These are phyloP conservation scores for Operophtera brumata DNA, from an alignment of 2,888 invertebrate genomes.

Conservation along the genomic window DNA sequence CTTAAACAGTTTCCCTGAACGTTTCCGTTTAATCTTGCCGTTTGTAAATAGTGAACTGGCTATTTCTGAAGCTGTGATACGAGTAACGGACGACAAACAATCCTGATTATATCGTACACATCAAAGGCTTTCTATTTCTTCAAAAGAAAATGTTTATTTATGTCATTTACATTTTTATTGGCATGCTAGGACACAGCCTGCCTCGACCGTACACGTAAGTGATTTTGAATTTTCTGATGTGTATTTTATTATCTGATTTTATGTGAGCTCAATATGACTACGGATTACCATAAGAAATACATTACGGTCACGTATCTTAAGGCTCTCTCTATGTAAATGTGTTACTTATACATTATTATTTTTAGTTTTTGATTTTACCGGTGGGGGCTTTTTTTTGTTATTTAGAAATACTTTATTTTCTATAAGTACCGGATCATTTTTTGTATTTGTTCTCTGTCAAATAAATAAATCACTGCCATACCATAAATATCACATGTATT, in stretches of 20 bases:
- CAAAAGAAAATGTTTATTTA: conserved; percentile 74
- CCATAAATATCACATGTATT: too few relatives aligned
- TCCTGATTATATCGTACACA: conserved; percentile 63
- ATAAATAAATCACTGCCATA: too few relatives aligned
- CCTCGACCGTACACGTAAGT: conserved; percentile 75
- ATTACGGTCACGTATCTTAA: conserved; percentile 60
- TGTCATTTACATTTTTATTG: conserved; percentile 79
- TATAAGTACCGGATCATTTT: too few relatives aligned
- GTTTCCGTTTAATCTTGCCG: too few relatives aligned
- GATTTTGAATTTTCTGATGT: conserved; percentile 80
- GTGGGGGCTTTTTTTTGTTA: background rate
- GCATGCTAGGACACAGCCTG: conserved; percentile 75
- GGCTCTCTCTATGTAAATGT: conserved; percentile 47
- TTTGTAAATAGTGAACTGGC: background rate
- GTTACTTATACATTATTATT: conserved; percentile 35
- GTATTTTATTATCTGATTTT: conserved; percentile 79
- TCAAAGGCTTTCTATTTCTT: conserved; percentile 73
- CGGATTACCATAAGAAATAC: conserved; percentile 68
- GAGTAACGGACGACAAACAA: conserved; percentile 52
- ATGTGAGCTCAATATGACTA: conserved; percentile 73
- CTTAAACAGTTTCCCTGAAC: too few relatives aligned
- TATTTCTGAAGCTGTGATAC: background rate
- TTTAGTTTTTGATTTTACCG: conserved; percentile 18
- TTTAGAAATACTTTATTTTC: background rate
- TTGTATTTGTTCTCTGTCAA: too few relatives aligned